Conservation (phyloP, 2,797 vertebrate species). For the Cynopterus sphinx region DNA sequence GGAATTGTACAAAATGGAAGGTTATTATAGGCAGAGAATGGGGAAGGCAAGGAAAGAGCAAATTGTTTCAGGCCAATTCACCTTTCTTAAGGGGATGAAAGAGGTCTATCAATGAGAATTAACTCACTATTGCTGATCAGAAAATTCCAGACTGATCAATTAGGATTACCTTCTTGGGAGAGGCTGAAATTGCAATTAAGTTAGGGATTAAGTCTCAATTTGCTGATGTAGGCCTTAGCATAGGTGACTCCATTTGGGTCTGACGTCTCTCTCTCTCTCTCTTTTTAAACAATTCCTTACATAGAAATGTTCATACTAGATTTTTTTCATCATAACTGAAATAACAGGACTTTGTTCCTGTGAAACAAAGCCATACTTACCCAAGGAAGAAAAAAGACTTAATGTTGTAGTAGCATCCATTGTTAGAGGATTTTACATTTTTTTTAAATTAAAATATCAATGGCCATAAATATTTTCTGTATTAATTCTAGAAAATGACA, state of each 20-base stretch:
- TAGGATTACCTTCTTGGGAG: background rate
- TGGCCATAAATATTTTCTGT: background rate
- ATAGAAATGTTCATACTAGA: background rate
- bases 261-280: background rate
- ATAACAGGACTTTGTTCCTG: constrained; percentile 36
- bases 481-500: constrained; percentile 29
- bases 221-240: background rate
- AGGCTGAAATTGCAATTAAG: background rate
- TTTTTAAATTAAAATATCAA: constrained; percentile 16
- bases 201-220: background rate
- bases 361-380: constrained; percentile 1
- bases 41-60: background rate
- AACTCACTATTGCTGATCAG: background rate
- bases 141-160: background rate
- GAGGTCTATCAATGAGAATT: background rate
- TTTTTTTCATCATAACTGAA: constrained; percentile 9
- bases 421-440: background rate
- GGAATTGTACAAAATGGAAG: background rate
- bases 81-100: background rate
- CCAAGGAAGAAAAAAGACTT: background rate
- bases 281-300: background rate
- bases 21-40: background rate
- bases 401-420: background rate
- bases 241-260: background rate
- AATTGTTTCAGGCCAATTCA: background rate